phyloP scores from a whole-genome alignment of 2,797 vertebrate genomes.

The Liasis olivaceus region DNA sequence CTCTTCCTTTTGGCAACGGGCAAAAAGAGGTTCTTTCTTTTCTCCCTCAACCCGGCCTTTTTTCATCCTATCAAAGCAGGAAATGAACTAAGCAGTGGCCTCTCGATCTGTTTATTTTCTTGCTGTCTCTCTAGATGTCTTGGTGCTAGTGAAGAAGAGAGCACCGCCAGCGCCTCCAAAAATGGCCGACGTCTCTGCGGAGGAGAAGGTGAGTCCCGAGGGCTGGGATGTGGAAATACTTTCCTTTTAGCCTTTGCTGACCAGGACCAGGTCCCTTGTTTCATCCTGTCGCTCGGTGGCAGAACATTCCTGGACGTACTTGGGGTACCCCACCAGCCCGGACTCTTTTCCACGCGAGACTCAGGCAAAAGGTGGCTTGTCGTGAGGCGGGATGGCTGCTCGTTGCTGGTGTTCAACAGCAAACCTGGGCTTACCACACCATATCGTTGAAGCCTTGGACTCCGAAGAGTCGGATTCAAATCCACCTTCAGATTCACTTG shows the following conservation, averaged over 20 bases:
- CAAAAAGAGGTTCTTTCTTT: background rate
- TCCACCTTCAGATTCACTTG: too few species aligned
- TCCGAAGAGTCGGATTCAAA: too few species aligned
- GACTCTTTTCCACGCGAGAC: background rate
- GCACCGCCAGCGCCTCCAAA: conserved; percentile 83
- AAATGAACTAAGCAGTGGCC: background rate
- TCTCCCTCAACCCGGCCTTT: background rate
- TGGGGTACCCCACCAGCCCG: background rate
- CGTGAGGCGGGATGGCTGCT: too few species aligned
- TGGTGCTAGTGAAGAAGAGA: conserved; percentile 92
- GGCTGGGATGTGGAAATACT: rapidly evolving
- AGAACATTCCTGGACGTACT: too few species aligned
- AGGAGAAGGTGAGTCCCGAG: conserved; percentile 85
- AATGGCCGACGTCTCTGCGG: conserved; percentile 88
- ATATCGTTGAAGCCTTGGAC: too few species aligned
- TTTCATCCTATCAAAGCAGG: background rate
- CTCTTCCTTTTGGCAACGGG: background rate
- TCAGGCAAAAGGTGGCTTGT: background rate
- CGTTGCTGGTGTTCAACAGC: too few species aligned
- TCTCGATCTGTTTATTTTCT: background rate
- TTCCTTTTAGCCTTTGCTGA: too few species aligned
- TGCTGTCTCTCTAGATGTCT: conserved; percentile 79
- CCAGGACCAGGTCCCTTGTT: background rate
- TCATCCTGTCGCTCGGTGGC: background rate
- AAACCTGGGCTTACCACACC: too few species aligned